Percentiles rank a stretch among this genome's conserved stretches.
phyloP scores from a whole-genome alignment of 2,888 invertebrate species.

The Thymelicus acteon region DNA sequence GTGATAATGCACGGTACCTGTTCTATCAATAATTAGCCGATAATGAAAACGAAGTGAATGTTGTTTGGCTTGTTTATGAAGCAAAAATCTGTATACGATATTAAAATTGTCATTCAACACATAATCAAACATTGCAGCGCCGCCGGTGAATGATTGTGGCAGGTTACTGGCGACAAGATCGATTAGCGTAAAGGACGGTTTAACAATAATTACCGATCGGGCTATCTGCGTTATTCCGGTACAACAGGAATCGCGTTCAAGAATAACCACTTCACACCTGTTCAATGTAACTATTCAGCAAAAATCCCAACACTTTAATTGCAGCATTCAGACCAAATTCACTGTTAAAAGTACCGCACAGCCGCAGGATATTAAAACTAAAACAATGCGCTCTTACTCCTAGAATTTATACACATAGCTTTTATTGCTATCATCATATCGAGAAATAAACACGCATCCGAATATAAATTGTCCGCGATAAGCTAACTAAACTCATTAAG shows the following conservation, averaged over 20 bases:
- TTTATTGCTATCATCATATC: slow-evolving; percentile 39
- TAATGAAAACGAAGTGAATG: slow-evolving; percentile 72
- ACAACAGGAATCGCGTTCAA: slow-evolving; percentile 54
- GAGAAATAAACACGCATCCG: slow-evolving; percentile 37
- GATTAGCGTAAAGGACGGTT: slow-evolving; percentile 78
- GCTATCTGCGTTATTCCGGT: slow-evolving; percentile 60
- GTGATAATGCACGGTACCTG: slow-evolving; percentile 1
- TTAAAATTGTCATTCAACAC: slow-evolving; percentile 63
- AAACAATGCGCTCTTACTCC: slow-evolving; percentile 24
- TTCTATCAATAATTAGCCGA: slow-evolving; percentile 40
- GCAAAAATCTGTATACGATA: slow-evolving; percentile 65
- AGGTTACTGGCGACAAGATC: slow-evolving; percentile 58
- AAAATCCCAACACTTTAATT: slow-evolving; percentile 14
- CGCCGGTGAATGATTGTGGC: slow-evolving; percentile 59
- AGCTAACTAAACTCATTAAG: slow-evolving; percentile 39
- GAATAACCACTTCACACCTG: slow-evolving; percentile 52
- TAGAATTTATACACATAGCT: slow-evolving; percentile 29
- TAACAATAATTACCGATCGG: slow-evolving; percentile 78
- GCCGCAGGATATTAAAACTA: slow-evolving; percentile 7
- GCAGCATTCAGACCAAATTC: slow-evolving; percentile 9
- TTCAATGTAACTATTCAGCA: slow-evolving; percentile 42
- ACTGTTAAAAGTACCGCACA: slow-evolving; percentile 1
- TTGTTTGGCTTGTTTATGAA: slow-evolving; percentile 70
- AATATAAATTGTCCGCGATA: slow-evolving; percentile 38
- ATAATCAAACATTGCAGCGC: slow-evolving; percentile 59